These are phyloP conservation scores for Lutjanus argentimaculatus DNA, from an alignment of 2,797 vertebrate genomes.

Conservation along the genomic window DNA sequence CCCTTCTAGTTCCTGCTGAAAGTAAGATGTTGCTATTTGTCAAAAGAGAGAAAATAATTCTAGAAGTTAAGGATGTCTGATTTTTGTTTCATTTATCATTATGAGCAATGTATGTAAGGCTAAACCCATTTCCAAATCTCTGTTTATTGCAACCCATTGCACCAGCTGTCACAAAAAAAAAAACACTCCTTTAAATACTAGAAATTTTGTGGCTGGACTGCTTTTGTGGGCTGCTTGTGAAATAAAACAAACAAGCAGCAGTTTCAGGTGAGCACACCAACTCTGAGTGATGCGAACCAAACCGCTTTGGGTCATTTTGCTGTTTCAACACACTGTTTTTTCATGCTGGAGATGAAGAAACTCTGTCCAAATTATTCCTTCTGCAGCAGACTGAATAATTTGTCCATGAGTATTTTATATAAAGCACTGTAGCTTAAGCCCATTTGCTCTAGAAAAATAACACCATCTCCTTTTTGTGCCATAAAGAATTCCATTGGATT, in stretches of 20 bases:
- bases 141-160: neutral
- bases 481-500: constrained; percentile 8
- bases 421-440: neutral
- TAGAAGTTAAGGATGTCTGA: neutral
- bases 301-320: constrained; percentile 8
- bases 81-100: constrained; percentile 1
- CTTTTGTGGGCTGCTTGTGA: constrained; percentile 9
- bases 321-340: neutral
- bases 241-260: neutral
- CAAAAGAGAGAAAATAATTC: constrained; percentile 1
- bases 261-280: neutral
- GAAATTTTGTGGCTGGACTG: neutral
- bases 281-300: neutral
- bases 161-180: neutral
- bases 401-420: neutral
- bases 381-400: constrained; percentile 14
- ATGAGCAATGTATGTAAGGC: neutral
- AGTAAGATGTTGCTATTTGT: neutral
- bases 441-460: neutral
- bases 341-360: constrained; percentile 4
- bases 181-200: neutral
- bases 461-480: neutral
- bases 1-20: neutral
- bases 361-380: constrained; percentile 7
- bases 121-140: neutral